Percentiles rank a stretch among this genome's conserved stretches.
Conservation (phyloP, 1,140 invertebrate genomes). For the Conus betulinus region DNA sequence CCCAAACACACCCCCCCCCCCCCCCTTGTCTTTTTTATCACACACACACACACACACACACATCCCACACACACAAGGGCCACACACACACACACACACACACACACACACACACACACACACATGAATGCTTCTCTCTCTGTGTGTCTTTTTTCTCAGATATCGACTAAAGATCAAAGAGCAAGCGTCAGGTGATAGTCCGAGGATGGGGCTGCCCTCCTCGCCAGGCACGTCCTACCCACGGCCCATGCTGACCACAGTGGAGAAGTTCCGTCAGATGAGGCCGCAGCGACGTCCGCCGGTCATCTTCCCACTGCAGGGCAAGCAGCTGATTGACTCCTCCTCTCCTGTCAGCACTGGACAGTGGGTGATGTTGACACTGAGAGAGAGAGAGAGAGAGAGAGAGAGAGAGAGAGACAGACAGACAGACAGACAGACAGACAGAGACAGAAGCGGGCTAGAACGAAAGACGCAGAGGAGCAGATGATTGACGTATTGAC, state of each 20-base stretch:
- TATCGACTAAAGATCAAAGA: constrained; percentile 26
- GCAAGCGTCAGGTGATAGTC: neutral
- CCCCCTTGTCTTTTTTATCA: too few species aligned
- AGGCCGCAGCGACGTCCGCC: constrained; percentile 58
- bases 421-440: neutral
- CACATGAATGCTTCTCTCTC: too few species aligned
- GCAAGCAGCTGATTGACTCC: constrained; percentile 59
- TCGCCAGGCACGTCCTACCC: constrained; percentile 16
- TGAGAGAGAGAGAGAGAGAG: too few species aligned
- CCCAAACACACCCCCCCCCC: too few species aligned
- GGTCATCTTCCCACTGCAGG: constrained; percentile 60
- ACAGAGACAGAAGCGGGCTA: neutral
- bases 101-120: too few species aligned
- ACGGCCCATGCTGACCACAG: constrained; percentile 55
- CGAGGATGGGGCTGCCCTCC: neutral
- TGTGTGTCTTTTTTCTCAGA: neutral
- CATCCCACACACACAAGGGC: too few species aligned
- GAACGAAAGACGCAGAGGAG: too few species aligned
- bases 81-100: too few species aligned
- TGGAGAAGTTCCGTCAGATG: constrained; percentile 65
- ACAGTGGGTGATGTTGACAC: neutral
- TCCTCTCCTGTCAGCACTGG: constrained; percentile 20
- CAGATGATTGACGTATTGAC: too few species aligned
- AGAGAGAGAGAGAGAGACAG: too few species aligned
- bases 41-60: too few species aligned